Base-by-base conservation (phyloP, 2,797 vertebrate genomes). In the Anolis apletophallus region DNA sequence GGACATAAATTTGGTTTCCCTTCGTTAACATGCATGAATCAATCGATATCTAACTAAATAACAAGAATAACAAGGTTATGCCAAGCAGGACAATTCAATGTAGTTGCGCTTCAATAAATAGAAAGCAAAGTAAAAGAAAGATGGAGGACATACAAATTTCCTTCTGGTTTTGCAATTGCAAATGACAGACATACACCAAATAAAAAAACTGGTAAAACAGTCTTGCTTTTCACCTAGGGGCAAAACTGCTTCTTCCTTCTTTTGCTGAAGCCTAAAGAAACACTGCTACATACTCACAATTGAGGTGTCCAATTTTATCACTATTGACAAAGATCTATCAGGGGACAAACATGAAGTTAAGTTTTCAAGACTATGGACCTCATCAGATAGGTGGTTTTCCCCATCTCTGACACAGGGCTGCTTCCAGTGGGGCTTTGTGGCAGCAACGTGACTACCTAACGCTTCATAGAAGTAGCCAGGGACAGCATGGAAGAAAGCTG, bases 41-140 rank as follows among this genome's bases (percentile, higher is more conserved):
- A 88, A 80, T 81, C 26, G 1, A 88, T 78, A 86, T 87, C 76
- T 90, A 72, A 52, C 8, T 23, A 87, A 82, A 71, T 50, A 91
- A 84, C 0, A 88, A 54, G 81, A 83, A 84, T 29, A 83, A 46
- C 12, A 85, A 0, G 11, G 55, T 17, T 86, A 91, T 85, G 80
- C 11, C 80, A 8, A 68, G 61, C 81, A 81, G 75, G 67, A 90
- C 86, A 89, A 90, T 78, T 54, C 13, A n/a, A 10, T 69, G 78
- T 16, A 89, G 87, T 80, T 87, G 77, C 77, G 85, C 19, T 21
- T 54, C 29, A 78, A 75, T 29, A 82, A 46, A 23, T n/a, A 67
- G 40, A 59, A 59, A 34, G 5, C 64, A 54, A 21, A 34, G 32
- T 36, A 34, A 72, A 82, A 46, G 19, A 75, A 23, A 34, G 21